Evolutionary conservation across 1,140 invertebrate species (phyloP), one percentile per base, ranked within the genome.

Genomic region (Atopsyche davidsoni): DNA sequence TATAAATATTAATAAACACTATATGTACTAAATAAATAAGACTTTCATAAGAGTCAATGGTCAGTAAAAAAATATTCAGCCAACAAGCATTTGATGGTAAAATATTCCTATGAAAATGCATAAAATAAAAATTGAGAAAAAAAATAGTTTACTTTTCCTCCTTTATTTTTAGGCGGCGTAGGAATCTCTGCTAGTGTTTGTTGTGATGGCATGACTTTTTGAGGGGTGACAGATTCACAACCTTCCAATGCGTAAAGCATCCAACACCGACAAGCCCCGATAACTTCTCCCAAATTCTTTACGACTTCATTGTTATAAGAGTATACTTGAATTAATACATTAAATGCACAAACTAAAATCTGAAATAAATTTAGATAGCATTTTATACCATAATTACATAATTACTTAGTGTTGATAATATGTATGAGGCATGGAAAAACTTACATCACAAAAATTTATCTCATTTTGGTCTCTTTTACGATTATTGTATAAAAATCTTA

Each of bases 201-300:
- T 36, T 58, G 56, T 10, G 56, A 51, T 1, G 56, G 56, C 38
- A 50, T 39, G 7, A 51, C 46, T 35, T 47, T 51, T 40, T 55
- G 35, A 24, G 48, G 56, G 10, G 14, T 4, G 10, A 46, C 11
- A 17, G n/a, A 40, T 10, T 22, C 32, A 43, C 34, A 46, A 19
- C 44, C 47, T 32, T 46, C 43, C 2, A 58, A 17, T 0, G 16
- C 38, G 39, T 58, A 58, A 7, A 58, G 21, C 56, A 58, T 58
- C 47, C 47, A 58, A 47, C 38, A 54, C 24, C 45, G 32, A 40
- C 56, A 58, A 14, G 48, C 51, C 9, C 56, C 56, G 13, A 58
- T 45, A 14, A 40, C 42, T 28, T 58, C 52, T 28, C 36, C 39
- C 3, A 58, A 44, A 35, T 24, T 47, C n/a, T 18, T 42, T 19